Evolutionary conservation across 1,140 invertebrate genomes (phyloP).

Genomic region (Teleopsis dalmanni): DNA sequence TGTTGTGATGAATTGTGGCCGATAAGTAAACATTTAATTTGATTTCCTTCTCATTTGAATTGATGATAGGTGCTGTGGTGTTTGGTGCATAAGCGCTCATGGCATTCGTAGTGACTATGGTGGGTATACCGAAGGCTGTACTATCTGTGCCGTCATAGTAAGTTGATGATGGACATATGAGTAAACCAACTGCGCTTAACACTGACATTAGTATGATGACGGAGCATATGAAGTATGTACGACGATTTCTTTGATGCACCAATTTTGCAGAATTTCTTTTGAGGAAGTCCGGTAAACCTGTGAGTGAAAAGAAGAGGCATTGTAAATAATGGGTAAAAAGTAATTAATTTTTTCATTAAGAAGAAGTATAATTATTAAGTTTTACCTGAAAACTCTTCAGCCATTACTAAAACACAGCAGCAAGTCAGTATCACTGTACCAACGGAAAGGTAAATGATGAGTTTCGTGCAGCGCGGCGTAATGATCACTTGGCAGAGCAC

Average conservation of each 20-base stretch:
- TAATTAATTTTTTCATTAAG: too few relatives aligned
- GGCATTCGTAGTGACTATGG: background rate
- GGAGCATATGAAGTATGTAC: constrained; percentile 72
- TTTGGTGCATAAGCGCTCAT: background rate
- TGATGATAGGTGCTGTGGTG: background rate
- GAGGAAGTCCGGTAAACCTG: constrained; percentile 53
- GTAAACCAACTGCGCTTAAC: constrained; percentile 48
- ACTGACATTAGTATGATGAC: constrained; percentile 70
- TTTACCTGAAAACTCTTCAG: constrained; percentile 65
- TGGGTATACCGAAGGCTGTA: background rate
- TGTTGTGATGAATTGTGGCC: constrained; percentile 43
- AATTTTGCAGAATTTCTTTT: constrained; percentile 65
- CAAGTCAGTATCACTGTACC: constrained; percentile 60
- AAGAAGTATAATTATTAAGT: too few relatives aligned
- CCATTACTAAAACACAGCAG: constrained; percentile 72
- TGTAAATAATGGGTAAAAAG: background rate
- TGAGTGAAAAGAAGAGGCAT: background rate
- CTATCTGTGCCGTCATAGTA: constrained; percentile 21
- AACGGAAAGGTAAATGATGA: constrained; percentile 52
- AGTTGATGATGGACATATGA: constrained; percentile 27
- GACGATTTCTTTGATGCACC: constrained; percentile 58
- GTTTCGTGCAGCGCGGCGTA: constrained; percentile 56
- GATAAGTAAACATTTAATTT: constrained; percentile 40
- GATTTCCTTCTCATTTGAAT: constrained; percentile 23
- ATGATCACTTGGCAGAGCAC: constrained; percentile 71